These are phyloP conservation scores for Drosophila nr. perissopoda DNA, from an alignment of 2,888 invertebrate species.

Conservation along the genomic window DNA sequence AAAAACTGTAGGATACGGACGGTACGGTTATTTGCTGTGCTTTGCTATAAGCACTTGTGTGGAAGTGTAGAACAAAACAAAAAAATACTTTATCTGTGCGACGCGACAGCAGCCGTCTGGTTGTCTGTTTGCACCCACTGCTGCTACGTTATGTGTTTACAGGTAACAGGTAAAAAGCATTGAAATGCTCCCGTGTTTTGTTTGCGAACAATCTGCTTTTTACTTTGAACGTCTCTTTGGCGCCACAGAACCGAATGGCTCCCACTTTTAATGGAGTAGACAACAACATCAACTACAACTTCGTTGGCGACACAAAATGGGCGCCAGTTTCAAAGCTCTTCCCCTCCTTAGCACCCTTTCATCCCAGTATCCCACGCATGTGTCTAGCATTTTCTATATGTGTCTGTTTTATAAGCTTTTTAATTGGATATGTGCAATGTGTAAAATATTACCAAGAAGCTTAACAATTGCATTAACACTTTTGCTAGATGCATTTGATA, in stretches of 20 bases:
- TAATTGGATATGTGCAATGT: background rate
- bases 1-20: slow-evolving; percentile 4
- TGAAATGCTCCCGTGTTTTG: slow-evolving; percentile 77
- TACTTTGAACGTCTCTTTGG: slow-evolving; percentile 75
- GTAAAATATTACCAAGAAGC: slow-evolving; percentile 56
- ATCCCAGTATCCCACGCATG: slow-evolving; percentile 6
- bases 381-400: slow-evolving; percentile 5
- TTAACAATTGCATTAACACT: slow-evolving; percentile 43
- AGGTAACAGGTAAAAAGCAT: slow-evolving; percentile 73
- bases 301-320: slow-evolving; percentile 66
- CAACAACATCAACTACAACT: slow-evolving; percentile 48
- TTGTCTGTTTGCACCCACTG: slow-evolving; percentile 28
- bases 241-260: slow-evolving; percentile 49
- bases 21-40: background rate
- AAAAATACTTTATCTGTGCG: slow-evolving; percentile 64
- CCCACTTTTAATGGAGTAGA: slow-evolving; percentile 68
- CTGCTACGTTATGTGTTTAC: slow-evolving; percentile 57
- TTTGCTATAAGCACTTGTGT: slow-evolving; percentile 54
- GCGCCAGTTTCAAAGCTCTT: slow-evolving; percentile 49
- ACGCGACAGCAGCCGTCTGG: slow-evolving; percentile 51
- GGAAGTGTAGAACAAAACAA: slow-evolving; percentile 26
- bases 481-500: slow-evolving; percentile 7
- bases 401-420: slow-evolving; percentile 17
- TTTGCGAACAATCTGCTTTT: slow-evolving; percentile 78
- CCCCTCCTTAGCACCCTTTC: background rate